phyloP scores from a whole-genome alignment of 37 sponge, comb jelly and placozoan genomes.

The Aphrocallistes beatrix region DNA sequence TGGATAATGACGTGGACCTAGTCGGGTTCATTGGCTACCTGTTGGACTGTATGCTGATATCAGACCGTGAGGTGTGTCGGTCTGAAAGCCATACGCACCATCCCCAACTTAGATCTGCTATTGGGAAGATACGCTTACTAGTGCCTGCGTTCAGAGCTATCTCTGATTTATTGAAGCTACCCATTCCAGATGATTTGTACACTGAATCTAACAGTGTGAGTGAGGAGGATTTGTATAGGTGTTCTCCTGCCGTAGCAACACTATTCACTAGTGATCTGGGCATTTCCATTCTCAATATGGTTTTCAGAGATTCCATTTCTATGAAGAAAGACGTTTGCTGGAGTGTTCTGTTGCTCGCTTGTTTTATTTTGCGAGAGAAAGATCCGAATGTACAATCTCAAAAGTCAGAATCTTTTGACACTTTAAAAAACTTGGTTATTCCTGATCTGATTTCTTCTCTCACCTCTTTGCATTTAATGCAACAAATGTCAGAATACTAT shows the following conservation, averaged over 20 bases:
- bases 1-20: neutral
- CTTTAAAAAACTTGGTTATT: neutral
- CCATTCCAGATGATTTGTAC: neutral
- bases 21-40: neutral
- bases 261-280: neutral
- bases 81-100: neutral
- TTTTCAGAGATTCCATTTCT: neutral
- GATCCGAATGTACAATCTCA: neutral
- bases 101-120: neutral
- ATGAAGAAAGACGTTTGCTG: neutral
- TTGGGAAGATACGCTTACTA: neutral
- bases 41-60: neutral
- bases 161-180: slow-evolving; percentile 12
- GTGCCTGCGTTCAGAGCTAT: neutral
- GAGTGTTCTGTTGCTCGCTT: neutral
- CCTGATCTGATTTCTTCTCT: neutral
- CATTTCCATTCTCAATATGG: neutral
- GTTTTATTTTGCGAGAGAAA: slow-evolving; percentile 17
- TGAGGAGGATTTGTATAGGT: neutral
- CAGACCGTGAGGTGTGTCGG: neutral
- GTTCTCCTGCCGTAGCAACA: neutral
- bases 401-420: neutral
- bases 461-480: neutral
- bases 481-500: neutral
- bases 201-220: neutral